Conservation (phyloP, 1,140 invertebrate genomes). For the Philotrypesis tridentata region DNA sequence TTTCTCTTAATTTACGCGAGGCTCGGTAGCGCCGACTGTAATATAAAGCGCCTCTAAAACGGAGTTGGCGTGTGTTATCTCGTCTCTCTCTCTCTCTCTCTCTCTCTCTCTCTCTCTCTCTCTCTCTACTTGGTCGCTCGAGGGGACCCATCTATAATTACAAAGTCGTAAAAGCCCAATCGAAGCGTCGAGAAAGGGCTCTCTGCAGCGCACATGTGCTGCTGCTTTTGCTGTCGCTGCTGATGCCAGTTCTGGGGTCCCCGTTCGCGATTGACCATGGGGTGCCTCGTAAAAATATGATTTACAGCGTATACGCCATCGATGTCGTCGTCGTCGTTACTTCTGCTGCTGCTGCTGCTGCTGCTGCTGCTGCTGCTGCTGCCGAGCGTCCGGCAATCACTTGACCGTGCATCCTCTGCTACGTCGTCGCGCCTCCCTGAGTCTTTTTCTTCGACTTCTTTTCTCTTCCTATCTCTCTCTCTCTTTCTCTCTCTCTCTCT, state of each 20-base stretch:
- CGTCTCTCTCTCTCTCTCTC: background rate
- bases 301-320: constrained; percentile 58
- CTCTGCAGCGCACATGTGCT: constrained; percentile 36
- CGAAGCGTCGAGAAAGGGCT: constrained; percentile 50
- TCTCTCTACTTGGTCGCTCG: background rate
- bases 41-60: background rate
- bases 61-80: background rate
- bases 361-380: constrained; percentile 25
- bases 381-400: constrained; percentile 50
- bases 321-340: too few species aligned
- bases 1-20: constrained; percentile 24
- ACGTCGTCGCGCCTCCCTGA: constrained; percentile 33
- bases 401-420: constrained; percentile 45
- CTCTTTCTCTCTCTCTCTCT: constrained; percentile 17
- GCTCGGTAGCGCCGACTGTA: too few species aligned
- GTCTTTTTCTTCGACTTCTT: constrained; percentile 29
- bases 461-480: constrained; percentile 22
- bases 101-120: too few species aligned
- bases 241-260: constrained; percentile 47
- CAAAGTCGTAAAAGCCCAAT: constrained; percentile 62
- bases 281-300: constrained; percentile 67
- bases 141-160: constrained; percentile 55
- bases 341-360: constrained; percentile 1
- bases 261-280: constrained; percentile 56
- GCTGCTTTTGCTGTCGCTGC: constrained; percentile 24